Evolutionary conservation across 2,888 invertebrate genomes (phyloP), one percentile per base, ranked within the genome.

Genomic region (Microplitis manilae): DNA sequence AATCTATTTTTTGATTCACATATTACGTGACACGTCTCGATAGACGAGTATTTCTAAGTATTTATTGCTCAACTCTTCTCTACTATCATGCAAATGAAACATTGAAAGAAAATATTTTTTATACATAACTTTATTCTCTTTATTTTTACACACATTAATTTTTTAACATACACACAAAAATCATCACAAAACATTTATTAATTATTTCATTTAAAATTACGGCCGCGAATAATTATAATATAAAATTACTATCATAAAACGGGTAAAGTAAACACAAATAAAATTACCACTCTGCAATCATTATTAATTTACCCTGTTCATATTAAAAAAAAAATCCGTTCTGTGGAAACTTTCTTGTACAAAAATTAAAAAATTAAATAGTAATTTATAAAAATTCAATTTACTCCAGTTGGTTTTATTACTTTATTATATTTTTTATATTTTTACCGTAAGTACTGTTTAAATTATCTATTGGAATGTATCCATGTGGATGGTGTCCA

Each of bases 401-500:
- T 41, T 41, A 9, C 41, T 41, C 41, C 41, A 9, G 9, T 39
- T 68, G 38, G n/a, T 70, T 13, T 38, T 30, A 50, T 50, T 13
- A 50, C 13, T 50, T 13, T 50, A 71, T 30, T n/a, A 15, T n/a
- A 40, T 38, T 2, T 30, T 30, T 30, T 30, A 30, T 30, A 30
- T 30, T 30, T 30, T 30, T 30, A 30, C 2, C 2, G 30, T 30
- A 30, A 30, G 30, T 30, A 30, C 30, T 30, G 2, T 30, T 30
- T 15, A 41, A 13, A 39, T 40, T 69, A 69, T 50, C 41, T n/a
- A 40, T 86, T 77, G 85, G 74, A 87, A 85, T 30, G 85, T 88
- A 30, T 87, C 86, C 86, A 87, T 85, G 79, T 85, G 84, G 75
- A 88, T 88, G 73, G 85, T 84, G 74, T 88, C 88, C 64, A 82